phyloP scores from a whole-genome alignment of 2,113 vertebrate genomes.

The Hippocampus comes region DNA sequence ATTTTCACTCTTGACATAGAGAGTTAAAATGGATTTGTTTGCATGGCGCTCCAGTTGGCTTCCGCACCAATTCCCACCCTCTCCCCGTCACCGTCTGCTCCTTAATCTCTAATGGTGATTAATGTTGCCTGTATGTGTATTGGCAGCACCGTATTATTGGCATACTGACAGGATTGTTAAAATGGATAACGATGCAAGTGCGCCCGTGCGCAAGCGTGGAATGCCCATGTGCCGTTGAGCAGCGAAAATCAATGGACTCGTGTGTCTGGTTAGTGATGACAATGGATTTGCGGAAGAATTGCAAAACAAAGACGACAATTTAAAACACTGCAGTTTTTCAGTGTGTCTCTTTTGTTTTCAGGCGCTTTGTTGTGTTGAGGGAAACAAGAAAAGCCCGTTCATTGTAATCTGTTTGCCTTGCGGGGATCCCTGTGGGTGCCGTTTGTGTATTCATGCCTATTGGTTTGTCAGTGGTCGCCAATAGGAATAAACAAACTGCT shows the following conservation, averaged over 20 bases:
- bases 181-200: slow-evolving; percentile 63
- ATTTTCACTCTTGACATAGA: not conserved
- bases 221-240: slow-evolving; percentile 17
- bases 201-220: slow-evolving; percentile 22
- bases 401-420: slow-evolving; percentile 17
- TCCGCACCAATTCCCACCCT: slow-evolving; percentile 19
- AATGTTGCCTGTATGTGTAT: slow-evolving; percentile 56
- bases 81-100: slow-evolving; percentile 38
- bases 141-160: slow-evolving; percentile 64
- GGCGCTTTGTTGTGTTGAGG: not conserved
- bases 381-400: slow-evolving; percentile 9
- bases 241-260: slow-evolving; percentile 54
- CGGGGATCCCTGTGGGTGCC: not conserved
- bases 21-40: slow-evolving; percentile 19
- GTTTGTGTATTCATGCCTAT: not conserved
- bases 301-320: slow-evolving; percentile 49
- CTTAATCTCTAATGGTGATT: slow-evolving; percentile 71
- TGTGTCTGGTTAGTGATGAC: slow-evolving; percentile 51
- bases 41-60: slow-evolving; percentile 31
- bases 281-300: slow-evolving; percentile 50
- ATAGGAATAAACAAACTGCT: not conserved
- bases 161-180: slow-evolving; percentile 61
- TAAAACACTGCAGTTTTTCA: slow-evolving; percentile 24
- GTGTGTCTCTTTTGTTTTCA: slow-evolving; percentile 22
- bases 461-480: not conserved